Evolutionary conservation across 2,113 vertebrate species (phyloP), one percentile per base, ranked within the genome.

Genomic region (Siphamia tubifer): DNA sequence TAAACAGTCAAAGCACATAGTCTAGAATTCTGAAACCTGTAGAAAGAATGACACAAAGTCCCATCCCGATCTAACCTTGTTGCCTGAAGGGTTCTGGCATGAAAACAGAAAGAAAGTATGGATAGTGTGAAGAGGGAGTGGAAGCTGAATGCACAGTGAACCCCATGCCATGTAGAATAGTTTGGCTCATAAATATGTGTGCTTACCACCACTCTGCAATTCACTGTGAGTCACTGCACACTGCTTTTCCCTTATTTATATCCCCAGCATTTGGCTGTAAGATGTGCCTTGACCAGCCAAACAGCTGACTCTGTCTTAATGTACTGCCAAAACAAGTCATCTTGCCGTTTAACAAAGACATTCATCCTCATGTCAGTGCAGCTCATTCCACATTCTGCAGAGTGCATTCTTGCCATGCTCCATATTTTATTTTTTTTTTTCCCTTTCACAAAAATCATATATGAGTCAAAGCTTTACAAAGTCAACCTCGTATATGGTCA

Each of bases 101-200:
- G 3, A 39, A 47, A 31, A 77, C 20, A 39, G 16, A 20, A 17
- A 31, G 21, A 35, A 54, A 9, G n/a, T 24, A 6, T 4, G 36
- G 27, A 32, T n/a, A 39, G 68, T 63, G 72, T 44, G 47, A 79
- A 19, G 31, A 75, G 52, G 56, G 47, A 30, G 60, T 38, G 60
- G 65, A 68, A 65, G 61, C 65, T 68, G 70, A 60, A 68, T 77
- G 66, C 61, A 77, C 68, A 53, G 55, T 66, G 48, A 79, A 75
- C 49, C 43, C 74, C 28, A 36, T 69, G 63, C 58, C 53, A 57
- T 70, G 74, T 52, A 44, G 49, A 77, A 64, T 24, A 35, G 48
- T 84, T 86, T 83, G 61, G 61, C 68, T 56, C 23, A 30, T 23
- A 31, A 25, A 56, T 72, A 5, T 67, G 42, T 65, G 43, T 53